Conservation (phyloP, 1,140 invertebrate species). For the Plodia interpunctella region DNA sequence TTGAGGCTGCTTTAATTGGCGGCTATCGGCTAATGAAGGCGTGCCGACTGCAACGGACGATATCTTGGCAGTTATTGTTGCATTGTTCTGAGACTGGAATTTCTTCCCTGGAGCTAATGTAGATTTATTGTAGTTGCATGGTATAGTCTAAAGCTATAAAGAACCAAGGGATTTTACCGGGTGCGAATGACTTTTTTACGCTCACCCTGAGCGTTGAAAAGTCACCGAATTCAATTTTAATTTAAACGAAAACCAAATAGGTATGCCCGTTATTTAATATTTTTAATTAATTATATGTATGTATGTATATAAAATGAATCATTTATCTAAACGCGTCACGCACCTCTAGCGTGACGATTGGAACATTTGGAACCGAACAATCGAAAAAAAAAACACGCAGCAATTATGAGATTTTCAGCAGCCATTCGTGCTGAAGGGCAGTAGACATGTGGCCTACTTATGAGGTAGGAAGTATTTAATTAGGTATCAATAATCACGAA, state of each 20-base stretch:
- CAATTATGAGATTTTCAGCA: slow-evolving; percentile 1
- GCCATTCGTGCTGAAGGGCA: slow-evolving; percentile 10
- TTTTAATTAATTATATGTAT: too few relatives aligned
- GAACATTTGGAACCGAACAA: slow-evolving; percentile 6
- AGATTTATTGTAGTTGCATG: too few relatives aligned
- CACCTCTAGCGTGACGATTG: slow-evolving; percentile 9
- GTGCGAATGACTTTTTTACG: too few relatives aligned
- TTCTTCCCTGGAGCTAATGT: too few relatives aligned
- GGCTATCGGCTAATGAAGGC: slow-evolving; percentile 61
- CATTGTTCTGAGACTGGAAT: not conserved
- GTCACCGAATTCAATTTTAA: too few relatives aligned
- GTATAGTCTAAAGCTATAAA: too few relatives aligned
- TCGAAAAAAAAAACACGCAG: slow-evolving; percentile 5
- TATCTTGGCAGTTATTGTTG: slow-evolving; percentile 31
- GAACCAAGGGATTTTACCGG: too few relatives aligned
- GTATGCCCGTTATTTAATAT: too few relatives aligned
- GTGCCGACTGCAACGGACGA: slow-evolving; percentile 40
- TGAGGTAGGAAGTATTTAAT: slow-evolving; percentile 9
- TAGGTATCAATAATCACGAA: slow-evolving; percentile 5
- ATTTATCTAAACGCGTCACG: slow-evolving; percentile 3
- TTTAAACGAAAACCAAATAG: too few relatives aligned
- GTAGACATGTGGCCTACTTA: slow-evolving; percentile 8
- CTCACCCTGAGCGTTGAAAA: too few relatives aligned
- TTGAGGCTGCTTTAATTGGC: slow-evolving; percentile 65
- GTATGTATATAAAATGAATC: not conserved